Evolutionary conservation across 2,113 vertebrate species (phyloP).

Genomic region (Rhynchopsitta pachyrhyncha): DNA sequence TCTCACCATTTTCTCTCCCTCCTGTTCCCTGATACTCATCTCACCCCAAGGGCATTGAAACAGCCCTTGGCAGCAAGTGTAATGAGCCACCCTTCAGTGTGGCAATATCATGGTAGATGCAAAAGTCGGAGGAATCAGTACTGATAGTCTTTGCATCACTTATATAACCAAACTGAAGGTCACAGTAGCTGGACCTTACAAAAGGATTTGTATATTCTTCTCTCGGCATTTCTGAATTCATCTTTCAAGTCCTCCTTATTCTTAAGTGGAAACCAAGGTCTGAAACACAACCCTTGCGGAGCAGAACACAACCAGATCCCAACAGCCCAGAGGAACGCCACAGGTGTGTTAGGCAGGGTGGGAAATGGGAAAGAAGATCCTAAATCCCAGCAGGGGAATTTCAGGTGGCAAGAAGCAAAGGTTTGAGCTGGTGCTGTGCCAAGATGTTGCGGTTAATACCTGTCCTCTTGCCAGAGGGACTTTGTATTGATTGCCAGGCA

Average conservation of each 20-base stretch:
- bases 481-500: background rate
- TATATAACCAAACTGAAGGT: background rate
- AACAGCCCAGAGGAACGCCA: background rate
- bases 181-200: background rate
- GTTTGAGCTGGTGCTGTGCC: background rate
- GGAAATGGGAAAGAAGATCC: background rate
- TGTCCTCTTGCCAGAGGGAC: background rate
- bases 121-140: background rate
- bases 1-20: background rate
- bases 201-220: background rate
- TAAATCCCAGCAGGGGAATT: conserved; percentile 19
- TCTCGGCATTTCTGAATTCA: background rate
- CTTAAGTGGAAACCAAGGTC: background rate
- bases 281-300: background rate
- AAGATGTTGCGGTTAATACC: background rate
- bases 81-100: conserved; percentile 28
- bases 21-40: conserved; percentile 46
- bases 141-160: background rate
- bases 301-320: background rate
- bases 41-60: conserved; percentile 41
- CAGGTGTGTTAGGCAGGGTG: background rate
- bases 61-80: conserved; percentile 31
- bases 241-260: background rate
- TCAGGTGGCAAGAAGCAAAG: conserved; percentile 16
- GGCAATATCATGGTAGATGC: conserved; percentile 39